Evolutionary conservation across 2,113 vertebrate species (phyloP), one percentile per base, ranked within the genome.

Genomic region (Pseudorasbora parva): DNA sequence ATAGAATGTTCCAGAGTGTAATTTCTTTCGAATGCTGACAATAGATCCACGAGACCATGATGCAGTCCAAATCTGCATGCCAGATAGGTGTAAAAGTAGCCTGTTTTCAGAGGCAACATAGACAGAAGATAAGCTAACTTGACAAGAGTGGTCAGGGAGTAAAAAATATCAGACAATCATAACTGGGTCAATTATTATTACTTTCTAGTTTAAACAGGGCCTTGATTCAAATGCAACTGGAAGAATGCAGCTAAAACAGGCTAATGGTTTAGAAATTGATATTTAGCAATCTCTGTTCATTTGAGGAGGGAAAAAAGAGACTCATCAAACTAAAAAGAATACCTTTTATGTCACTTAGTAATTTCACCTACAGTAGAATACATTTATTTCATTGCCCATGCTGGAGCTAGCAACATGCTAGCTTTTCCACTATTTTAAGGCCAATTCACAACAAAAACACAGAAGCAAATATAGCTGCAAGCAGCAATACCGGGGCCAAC

Each of bases 1-100:
- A 82, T 59, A 62, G 45, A 86, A 82, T 37, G 62, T 84, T 68
- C 62, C 73, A 57, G 30, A 64, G 41, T 59, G 78, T 33, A 12
- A 27, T 82, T 82, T 71, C 62, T 78, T 66, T 47, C 15, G 47
- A 78, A 78, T 45, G 72, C 14, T 43, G 62, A 81, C 60, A 47
- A 66, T 79, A 51, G 59, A 5, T 41, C 30, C 77, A 64, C 17
- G 3, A 47, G 62, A 9, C 64, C 43, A 57, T 15, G 45, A 76
- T 68, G 30, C 62, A 8, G 54, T 74, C 41, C 69, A 37, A 56
- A 15, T 78, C 25, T 68, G 82, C 27, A 69, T 68, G 62, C 74
- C 82, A 84, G 60, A 84, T 77, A 76, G 37, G 17, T 21, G 33
- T 47, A 54, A 57, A 78, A n/a, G 30, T 64, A 64, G 59, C 15